Percentiles rank a stretch among this genome's conserved stretches.
These are phyloP conservation scores for Melanargia galathea DNA, from an alignment of 2,888 invertebrate genomes.

Conservation along the genomic window DNA sequence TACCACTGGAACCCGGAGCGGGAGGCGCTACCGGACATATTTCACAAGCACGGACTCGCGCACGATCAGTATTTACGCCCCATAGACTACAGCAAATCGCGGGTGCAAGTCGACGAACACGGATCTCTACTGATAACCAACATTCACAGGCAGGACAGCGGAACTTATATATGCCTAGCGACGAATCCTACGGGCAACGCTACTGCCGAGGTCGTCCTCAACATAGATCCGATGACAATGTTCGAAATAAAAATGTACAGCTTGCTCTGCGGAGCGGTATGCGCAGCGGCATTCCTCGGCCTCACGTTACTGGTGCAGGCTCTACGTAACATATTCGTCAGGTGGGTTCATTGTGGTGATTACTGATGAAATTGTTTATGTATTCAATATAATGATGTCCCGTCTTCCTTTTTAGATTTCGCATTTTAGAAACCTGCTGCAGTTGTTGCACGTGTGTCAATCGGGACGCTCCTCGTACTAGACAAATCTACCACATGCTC, in stretches of 20 bases:
- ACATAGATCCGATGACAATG: constrained; percentile 93
- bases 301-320: constrained; percentile 91
- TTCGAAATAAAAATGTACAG: constrained; percentile 92
- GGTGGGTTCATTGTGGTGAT: constrained; percentile 77
- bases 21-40: constrained; percentile 83
- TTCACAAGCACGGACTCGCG: constrained; percentile 84
- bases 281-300: constrained; percentile 90
- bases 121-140: constrained; percentile 89
- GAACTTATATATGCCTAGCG: constrained; percentile 92
- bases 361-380: not conserved
- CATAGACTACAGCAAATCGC: constrained; percentile 73
- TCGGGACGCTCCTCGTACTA: constrained; percentile 88
- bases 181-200: constrained; percentile 91
- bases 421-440: constrained; percentile 88
- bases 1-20: constrained; percentile 91
- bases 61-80: constrained; percentile 80
- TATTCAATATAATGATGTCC: not conserved
- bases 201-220: constrained; percentile 88
- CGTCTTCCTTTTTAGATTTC: constrained; percentile 82
- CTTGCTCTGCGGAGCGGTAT: constrained; percentile 89
- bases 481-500: constrained; percentile 93
- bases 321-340: constrained; percentile 85
- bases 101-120: constrained; percentile 87
- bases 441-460: constrained; percentile 89
- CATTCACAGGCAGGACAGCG: constrained; percentile 90